Percentiles rank a stretch among this genome's conserved stretches.
Evolutionary conservation across 2,113 vertebrate genomes (phyloP).

Genomic region (Gallinago media): DNA sequence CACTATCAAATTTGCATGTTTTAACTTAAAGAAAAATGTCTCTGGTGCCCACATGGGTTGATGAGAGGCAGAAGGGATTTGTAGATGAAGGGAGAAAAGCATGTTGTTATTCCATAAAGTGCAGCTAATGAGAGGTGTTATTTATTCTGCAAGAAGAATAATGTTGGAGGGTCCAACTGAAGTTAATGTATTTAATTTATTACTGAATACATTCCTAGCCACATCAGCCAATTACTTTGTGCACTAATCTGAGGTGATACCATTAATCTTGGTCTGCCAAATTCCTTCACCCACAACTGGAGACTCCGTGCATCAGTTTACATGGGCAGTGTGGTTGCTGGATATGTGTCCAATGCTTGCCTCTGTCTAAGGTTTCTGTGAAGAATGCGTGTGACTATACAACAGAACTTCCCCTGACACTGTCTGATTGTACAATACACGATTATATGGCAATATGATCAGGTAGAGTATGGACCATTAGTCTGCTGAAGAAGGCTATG

Average conservation of each 20-base stretch:
- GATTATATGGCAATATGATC: fast-evolving
- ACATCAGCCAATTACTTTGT: background rate
- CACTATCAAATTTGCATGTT: background rate
- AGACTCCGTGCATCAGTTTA: fast-evolving
- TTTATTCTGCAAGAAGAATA: background rate
- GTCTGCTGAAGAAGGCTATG: background rate
- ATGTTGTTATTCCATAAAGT: background rate
- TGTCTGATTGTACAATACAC: fast-evolving
- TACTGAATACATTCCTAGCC: background rate
- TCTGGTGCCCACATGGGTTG: background rate
- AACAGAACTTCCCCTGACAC: background rate
- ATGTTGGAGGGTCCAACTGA: background rate
- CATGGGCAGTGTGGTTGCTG: fast-evolving
- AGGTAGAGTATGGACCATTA: too few species aligned
- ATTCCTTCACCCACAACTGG: background rate
- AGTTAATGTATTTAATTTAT: background rate
- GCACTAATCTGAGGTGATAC: background rate
- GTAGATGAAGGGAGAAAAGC: background rate
- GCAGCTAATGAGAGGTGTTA: background rate
- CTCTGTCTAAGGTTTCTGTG: background rate
- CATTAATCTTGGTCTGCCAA: background rate
- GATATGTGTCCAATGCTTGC: fast-evolving
- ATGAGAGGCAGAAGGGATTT: background rate
- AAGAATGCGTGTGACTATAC: background rate
- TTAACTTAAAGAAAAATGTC: background rate